Evolutionary conservation across 2,113 vertebrate genomes (phyloP).

Genomic region (Notiomystis cincta): DNA sequence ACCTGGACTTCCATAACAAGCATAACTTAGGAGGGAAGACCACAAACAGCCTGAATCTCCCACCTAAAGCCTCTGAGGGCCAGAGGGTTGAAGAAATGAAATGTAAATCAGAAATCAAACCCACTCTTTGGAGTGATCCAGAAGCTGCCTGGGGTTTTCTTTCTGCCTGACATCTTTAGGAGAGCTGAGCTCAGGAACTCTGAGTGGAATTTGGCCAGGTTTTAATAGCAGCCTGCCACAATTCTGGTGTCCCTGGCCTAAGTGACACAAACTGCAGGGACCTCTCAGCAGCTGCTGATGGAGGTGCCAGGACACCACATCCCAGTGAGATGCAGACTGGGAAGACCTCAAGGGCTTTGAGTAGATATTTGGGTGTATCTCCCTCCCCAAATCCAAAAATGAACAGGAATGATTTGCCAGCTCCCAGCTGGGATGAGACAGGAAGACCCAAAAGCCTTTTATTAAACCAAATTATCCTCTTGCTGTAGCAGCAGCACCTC

Average conservation of each 20-base stretch:
- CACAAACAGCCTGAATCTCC: not conserved
- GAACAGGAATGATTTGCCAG: not conserved
- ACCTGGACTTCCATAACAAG: not conserved
- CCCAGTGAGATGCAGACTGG: not conserved
- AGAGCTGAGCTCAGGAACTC: not conserved
- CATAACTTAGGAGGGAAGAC: not conserved
- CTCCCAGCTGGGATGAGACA: not conserved
- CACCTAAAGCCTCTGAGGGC: not conserved
- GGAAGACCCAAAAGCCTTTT: not conserved
- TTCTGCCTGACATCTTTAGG: not conserved
- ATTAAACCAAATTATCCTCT: not conserved
- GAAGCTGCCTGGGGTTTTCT: not conserved
- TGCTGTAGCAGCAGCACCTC: not conserved
- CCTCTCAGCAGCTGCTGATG: not conserved
- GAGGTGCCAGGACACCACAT: not conserved
- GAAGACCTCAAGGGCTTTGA: not conserved
- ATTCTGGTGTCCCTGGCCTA: not conserved
- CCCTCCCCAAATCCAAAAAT: not conserved
- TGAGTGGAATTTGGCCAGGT: not conserved
- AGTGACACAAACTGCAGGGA: not conserved
- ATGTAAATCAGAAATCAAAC: not conserved
- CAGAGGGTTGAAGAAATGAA: not conserved
- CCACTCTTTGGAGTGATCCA: not conserved
- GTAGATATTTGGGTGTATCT: not conserved
- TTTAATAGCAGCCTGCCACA: not conserved